phyloP scores from a whole-genome alignment of 2,113 vertebrate species.

The Perca fluviatilis region DNA sequence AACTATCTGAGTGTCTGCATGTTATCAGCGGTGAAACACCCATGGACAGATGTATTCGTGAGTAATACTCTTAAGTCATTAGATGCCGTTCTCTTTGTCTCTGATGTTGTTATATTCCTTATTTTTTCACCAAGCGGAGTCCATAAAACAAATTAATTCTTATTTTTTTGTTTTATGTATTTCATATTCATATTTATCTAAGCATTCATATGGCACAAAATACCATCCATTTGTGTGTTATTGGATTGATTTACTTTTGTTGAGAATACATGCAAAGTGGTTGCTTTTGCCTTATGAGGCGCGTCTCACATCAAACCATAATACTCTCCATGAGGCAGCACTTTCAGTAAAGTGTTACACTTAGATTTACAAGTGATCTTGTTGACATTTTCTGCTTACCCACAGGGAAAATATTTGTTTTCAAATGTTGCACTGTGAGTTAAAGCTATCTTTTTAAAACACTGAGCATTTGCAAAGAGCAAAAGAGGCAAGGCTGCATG shows the following conservation, averaged over 20 bases:
- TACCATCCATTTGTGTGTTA: background rate
- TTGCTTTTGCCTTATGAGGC: background rate
- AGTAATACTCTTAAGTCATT: slow-evolving; percentile 5
- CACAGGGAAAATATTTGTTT: slow-evolving; percentile 12
- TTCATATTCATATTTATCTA: slow-evolving; percentile 6
- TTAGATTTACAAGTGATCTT: slow-evolving; percentile 17
- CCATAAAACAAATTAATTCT: background rate
- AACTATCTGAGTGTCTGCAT: slow-evolving; percentile 18
- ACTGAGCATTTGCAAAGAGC: background rate
- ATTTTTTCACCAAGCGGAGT: slow-evolving; percentile 4
- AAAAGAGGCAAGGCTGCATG: background rate
- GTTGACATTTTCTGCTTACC: slow-evolving; percentile 8
- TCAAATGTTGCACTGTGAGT: background rate
- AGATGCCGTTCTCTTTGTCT: slow-evolving; percentile 31
- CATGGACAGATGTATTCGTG: slow-evolving; percentile 26
- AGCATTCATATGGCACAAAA: background rate
- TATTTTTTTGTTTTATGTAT: background rate
- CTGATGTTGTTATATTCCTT: slow-evolving; percentile 11
- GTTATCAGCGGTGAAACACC: slow-evolving; percentile 31
- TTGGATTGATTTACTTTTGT: slow-evolving; percentile 18
- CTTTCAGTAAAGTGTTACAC: background rate
- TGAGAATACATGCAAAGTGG: background rate
- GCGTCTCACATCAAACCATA: slow-evolving; percentile 1
- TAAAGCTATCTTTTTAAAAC: background rate
- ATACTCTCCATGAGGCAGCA: background rate